phyloP scores from a whole-genome alignment of 1,140 invertebrate species.

The Saccostrea glomerata region DNA sequence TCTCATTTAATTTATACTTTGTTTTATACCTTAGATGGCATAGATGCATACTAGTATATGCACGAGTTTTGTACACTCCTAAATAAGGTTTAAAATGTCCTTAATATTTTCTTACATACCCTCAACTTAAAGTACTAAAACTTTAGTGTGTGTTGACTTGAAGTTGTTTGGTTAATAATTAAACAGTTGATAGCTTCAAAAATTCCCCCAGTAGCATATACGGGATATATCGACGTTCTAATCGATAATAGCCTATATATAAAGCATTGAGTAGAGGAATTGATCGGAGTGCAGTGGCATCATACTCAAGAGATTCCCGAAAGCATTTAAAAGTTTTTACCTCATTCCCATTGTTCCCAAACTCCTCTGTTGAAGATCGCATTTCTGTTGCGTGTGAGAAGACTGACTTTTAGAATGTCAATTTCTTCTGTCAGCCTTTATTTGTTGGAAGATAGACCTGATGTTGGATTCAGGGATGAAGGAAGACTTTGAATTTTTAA shows the following conservation, averaged over 20 bases:
- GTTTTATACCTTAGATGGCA: too few species aligned
- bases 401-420: background rate
- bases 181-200: constrained; percentile 1
- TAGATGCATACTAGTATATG: too few species aligned
- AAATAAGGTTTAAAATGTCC: too few species aligned
- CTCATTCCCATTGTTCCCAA: background rate
- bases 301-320: background rate
- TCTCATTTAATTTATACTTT: too few species aligned
- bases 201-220: background rate
- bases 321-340: background rate
- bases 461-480: background rate
- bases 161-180: background rate
- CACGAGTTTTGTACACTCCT: too few species aligned
- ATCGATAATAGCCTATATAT: background rate
- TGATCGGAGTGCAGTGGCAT: background rate
- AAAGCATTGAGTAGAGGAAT: background rate
- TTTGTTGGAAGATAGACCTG: background rate
- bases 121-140: background rate
- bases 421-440: background rate
- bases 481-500: too few species aligned
- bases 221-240: background rate
- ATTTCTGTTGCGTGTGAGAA: background rate
- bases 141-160: background rate
- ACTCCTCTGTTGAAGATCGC: too few species aligned
- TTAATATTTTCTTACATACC: too few species aligned